These are phyloP conservation scores for Melanaphis sacchari DNA, from an alignment of 1,140 invertebrate species.

Conservation along the genomic window DNA sequence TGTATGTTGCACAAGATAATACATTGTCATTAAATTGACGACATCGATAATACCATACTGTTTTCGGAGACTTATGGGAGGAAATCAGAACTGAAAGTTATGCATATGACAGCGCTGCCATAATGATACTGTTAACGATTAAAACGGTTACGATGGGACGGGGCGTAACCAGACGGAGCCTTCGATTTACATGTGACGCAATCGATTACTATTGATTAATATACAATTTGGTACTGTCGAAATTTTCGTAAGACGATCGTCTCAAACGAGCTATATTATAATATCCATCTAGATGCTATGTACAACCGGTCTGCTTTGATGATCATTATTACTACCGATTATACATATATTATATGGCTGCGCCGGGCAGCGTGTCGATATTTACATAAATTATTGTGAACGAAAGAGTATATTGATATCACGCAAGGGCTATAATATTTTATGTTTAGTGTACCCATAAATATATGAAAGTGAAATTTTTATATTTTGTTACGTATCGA, in stretches of 20 bases:
- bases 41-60: not conserved
- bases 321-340: not conserved
- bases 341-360: not conserved
- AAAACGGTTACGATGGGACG: not conserved
- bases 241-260: not conserved
- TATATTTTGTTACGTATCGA: not conserved
- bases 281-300: not conserved
- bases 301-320: not conserved
- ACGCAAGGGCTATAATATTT: not conserved
- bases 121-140: not conserved
- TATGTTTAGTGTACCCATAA: not conserved
- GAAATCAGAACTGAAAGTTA: not conserved
- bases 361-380: not conserved
- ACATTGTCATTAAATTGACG: not conserved
- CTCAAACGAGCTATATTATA: not conserved
- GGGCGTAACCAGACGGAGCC: not conserved
- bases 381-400: conserved; percentile 9
- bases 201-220: not conserved
- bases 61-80: not conserved
- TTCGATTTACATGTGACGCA: not conserved
- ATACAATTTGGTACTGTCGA: not conserved
- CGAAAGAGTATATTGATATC: not conserved
- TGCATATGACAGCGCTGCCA: not conserved
- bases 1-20: not conserved
- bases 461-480: not conserved